A percentile compares a stretch with the other conserved stretches of the same genome.
phyloP scores from a whole-genome alignment of 2,888 invertebrate species.

The Drosophila fulvimacula region DNA sequence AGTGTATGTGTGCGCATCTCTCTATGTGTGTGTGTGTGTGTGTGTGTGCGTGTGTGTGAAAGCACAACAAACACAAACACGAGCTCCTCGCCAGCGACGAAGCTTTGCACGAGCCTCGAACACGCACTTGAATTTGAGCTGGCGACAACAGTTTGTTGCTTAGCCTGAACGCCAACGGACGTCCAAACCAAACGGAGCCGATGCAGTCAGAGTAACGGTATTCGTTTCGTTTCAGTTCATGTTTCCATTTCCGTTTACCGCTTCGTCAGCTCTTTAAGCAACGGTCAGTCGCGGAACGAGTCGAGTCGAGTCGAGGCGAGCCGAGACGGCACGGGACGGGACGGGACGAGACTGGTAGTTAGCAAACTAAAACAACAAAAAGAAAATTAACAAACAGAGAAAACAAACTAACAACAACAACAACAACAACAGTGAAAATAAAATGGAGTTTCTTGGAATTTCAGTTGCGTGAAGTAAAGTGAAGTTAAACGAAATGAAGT shows the following conservation, averaged over 20 bases:
- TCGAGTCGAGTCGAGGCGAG: conserved; percentile 23
- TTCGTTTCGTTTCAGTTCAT: conserved; percentile 41
- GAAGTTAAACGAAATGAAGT: conserved; percentile 30
- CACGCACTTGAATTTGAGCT: conserved; percentile 37
- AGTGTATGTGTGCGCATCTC: neutral
- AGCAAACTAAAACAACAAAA: conserved; percentile 11
- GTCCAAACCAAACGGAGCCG: conserved; percentile 37
- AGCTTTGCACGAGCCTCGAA: conserved; percentile 47
- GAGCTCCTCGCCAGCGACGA: conserved; percentile 32
- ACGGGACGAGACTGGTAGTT: conserved; percentile 23
- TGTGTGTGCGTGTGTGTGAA: conserved; percentile 15
- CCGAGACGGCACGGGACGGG: conserved; percentile 12
- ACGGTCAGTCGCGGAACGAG: conserved; percentile 45
- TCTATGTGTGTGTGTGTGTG: neutral
- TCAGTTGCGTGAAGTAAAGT: conserved; percentile 36
- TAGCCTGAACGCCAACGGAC: conserved; percentile 79
- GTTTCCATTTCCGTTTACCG: conserved; percentile 23
- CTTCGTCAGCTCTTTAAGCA: conserved; percentile 29
- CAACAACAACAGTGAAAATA: conserved; percentile 28
- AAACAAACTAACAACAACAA: conserved; percentile 18
- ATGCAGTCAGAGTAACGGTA: conserved; percentile 30
- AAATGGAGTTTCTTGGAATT: conserved; percentile 53
- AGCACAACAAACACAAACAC: conserved; percentile 36
- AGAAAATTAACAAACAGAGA: conserved; percentile 14
- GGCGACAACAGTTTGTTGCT: conserved; percentile 85